phyloP scores from a whole-genome alignment of 2,113 vertebrate genomes.

The Protobothrops mucrosquamatus region DNA sequence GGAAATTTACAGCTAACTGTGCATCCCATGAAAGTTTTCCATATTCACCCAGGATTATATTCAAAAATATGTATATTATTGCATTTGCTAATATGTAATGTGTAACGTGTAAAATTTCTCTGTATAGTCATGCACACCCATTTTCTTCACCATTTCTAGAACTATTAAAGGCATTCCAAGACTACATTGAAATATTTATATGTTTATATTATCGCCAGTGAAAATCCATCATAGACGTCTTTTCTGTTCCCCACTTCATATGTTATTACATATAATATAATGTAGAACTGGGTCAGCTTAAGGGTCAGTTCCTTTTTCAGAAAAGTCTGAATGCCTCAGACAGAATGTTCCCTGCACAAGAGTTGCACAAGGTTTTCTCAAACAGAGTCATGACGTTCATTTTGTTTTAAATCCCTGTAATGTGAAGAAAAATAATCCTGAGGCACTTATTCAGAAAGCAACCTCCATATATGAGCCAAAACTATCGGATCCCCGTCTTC shows the following conservation, averaged over 20 bases:
- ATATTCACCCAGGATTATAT: background rate
- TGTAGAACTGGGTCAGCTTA: background rate
- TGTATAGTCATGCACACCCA: background rate
- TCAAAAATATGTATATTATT: background rate
- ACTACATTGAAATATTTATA: background rate
- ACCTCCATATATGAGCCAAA: background rate
- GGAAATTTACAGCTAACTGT: background rate
- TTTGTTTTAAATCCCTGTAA: background rate
- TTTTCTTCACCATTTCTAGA: background rate
- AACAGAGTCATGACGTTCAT: background rate
- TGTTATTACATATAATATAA: background rate
- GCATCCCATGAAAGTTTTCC: background rate
- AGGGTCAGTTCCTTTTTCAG: background rate
- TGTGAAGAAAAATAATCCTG: background rate
- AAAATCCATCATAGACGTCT: background rate
- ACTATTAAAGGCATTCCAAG: background rate
- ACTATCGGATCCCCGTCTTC: background rate
- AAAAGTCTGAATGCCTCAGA: background rate
- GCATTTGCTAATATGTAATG: background rate
- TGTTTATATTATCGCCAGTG: conserved; percentile 2
- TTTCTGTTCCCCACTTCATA: background rate
- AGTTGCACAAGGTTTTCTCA: conserved; percentile 20
- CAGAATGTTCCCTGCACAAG: background rate
- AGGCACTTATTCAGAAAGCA: background rate
- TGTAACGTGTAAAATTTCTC: background rate